Conservation (phyloP, 1,140 invertebrate genomes). For the Drosophila gunungcola region DNA sequence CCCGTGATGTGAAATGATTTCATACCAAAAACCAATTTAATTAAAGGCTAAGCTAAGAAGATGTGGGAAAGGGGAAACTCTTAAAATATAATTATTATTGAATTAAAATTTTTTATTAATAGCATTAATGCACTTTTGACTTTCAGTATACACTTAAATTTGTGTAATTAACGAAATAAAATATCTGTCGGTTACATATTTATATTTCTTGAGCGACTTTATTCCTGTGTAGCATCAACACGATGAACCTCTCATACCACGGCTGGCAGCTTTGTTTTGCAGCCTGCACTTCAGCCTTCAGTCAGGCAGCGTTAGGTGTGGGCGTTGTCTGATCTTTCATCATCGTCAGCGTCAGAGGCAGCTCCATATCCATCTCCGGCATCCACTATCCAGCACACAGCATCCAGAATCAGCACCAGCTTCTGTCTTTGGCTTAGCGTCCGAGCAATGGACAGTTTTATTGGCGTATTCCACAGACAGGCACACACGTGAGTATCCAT, state of each 20-base stretch:
- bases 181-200: no score
- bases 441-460: constrained; percentile 68
- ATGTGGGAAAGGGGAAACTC: no score
- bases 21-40: no score
- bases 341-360: constrained; percentile 63
- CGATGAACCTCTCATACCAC: constrained; percentile 40
- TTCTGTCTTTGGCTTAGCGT: constrained; percentile 38
- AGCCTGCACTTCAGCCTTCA: constrained; percentile 59
- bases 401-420: neutral
- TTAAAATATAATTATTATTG: no score
- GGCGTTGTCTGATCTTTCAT: constrained; percentile 78
- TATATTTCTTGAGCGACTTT: neutral
- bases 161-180: no score
- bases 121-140: no score
- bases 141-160: no score
- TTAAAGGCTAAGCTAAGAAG: no score
- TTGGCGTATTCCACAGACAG: constrained; percentile 31
- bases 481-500: constrained; percentile 17
- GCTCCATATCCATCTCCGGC: constrained; percentile 13
- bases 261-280: constrained; percentile 52
- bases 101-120: no score
- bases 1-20: no score
- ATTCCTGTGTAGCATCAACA: constrained; percentile 18
- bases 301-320: constrained; percentile 61
- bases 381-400: constrained; percentile 1